A percentile compares a stretch with the other conserved stretches of the same genome.
Evolutionary conservation across 2,888 invertebrate species (phyloP).

Genomic region (Hirtodrosophila cameraria): DNA sequence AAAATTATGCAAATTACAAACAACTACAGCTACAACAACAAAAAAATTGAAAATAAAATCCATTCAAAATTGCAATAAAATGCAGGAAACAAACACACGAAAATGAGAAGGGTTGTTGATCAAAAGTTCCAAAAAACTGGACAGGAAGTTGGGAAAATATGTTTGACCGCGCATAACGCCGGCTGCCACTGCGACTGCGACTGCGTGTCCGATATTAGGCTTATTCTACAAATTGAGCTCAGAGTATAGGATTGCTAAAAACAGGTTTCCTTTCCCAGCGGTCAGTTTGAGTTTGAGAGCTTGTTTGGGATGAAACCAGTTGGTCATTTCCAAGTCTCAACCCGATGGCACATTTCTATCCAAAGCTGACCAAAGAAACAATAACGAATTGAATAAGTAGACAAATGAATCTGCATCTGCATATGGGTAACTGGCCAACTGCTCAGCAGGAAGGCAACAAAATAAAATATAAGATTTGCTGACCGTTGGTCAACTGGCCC

Average conservation of each 20-base stretch:
- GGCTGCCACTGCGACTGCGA: constrained; percentile 48
- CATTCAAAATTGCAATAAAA: constrained; percentile 49
- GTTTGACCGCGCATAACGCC: constrained; percentile 18
- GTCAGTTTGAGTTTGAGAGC: constrained; percentile 7
- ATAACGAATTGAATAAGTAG: neutral
- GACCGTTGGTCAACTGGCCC: constrained; percentile 39
- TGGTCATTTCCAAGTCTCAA: constrained; percentile 27
- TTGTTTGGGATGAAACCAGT: constrained; percentile 53
- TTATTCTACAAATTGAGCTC: constrained; percentile 6
- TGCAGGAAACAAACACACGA: constrained; percentile 23
- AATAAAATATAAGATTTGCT: constrained; percentile 9
- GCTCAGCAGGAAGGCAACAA: constrained; percentile 26
- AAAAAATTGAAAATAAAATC: constrained; percentile 16
- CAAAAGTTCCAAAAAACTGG: constrained; percentile 38
- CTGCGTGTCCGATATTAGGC: constrained; percentile 19
- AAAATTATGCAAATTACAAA: constrained; percentile 58
- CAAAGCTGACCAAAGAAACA: constrained; percentile 9
- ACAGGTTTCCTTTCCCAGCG: constrained; percentile 68
- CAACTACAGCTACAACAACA: neutral
- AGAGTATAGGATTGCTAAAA: constrained; percentile 33
- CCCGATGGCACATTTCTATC: neutral
- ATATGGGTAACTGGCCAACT: neutral
- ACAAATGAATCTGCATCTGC: neutral
- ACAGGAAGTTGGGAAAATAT: constrained; percentile 37
- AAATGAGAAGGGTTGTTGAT: constrained; percentile 49